Percentiles rank a stretch among this genome's conserved stretches.
These are phyloP conservation scores for Forficula auricularia DNA, from an alignment of 1,140 invertebrate genomes.

Conservation along the genomic window DNA sequence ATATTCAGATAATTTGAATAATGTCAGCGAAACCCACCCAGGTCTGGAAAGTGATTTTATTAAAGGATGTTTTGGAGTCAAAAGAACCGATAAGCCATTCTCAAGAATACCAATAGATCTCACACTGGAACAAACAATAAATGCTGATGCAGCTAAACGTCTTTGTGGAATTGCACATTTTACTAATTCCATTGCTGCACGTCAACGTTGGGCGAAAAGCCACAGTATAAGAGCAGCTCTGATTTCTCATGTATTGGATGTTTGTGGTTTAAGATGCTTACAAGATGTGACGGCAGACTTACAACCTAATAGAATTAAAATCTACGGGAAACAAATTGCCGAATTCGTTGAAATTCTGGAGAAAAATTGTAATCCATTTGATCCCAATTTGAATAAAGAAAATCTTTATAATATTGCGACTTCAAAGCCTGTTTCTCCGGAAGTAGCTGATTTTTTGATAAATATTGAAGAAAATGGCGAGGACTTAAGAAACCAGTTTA, in stretches of 20 bases:
- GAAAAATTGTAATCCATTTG: no score
- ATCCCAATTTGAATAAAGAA: no score
- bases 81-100: constrained; percentile 19
- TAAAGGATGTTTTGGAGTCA: constrained; percentile 11
- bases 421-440: no score
- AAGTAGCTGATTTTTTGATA: no score
- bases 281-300: constrained; percentile 13
- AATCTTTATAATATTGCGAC: no score
- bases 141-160: constrained; percentile 20
- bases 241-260: constrained; percentile 9
- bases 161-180: constrained; percentile 16
- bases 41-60: constrained; percentile 13
- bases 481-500: no score
- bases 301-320: no score
- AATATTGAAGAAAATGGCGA: no score
- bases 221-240: constrained; percentile 12
- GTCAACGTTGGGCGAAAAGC: constrained; percentile 15
- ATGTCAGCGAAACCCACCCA: constrained; percentile 17
- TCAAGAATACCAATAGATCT: constrained; percentile 19
- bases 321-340: no score
- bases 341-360: no score
- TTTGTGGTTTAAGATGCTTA: constrained; percentile 8
- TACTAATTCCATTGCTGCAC: constrained; percentile 14
- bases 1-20: constrained; percentile 18
- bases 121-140: constrained; percentile 18